Evolutionary conservation across 1,140 invertebrate species (phyloP), one percentile per base, ranked within the genome.

Genomic region (Arctopsyche grandis): DNA sequence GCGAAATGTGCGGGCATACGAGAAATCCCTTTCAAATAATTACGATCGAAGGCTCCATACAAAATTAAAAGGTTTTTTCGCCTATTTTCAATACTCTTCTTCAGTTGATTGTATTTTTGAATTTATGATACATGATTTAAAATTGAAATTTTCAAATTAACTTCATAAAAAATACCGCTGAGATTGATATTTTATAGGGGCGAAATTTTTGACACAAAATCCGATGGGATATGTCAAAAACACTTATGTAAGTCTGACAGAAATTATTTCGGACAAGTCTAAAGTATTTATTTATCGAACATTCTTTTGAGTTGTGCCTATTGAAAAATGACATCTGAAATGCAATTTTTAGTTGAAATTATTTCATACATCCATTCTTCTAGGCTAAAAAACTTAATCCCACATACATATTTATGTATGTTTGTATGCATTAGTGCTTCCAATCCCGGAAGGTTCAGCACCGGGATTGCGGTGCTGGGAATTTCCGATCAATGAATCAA

Each of bases 211-310:
- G 16, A 48, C 48, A 22, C 46, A 19, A 73, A 73, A 74, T 56
- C 71, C 71, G 21, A 56, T 56, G 71, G 71, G 71, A 74, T 52
- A 22, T 74, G 71, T 74, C 71, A 74, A 74, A 74, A 74, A 74
- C 71, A 74, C 22, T 74, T 56, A n/a, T n/a, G n/a, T n/a, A 9
- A 26, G 9, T 24, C 48, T 46, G 71, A 46, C 5, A 56, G 24
- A 74, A 9, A 16, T 56, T 74, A 74, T 74, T 74, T 14, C 5
- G 16, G 22, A 3, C 1, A 7, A 71, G 48, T 14, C 71, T 46
- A n/a, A 16, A 56, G 43, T 43, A 5, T 44, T 74, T 56, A 56
- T 14, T 26, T 66, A 24, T 66, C 14, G 12, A 66, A 26, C 4
- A 66, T 5, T 66, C 22, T 66, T 12, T 26, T 66, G 9, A 0